These are phyloP conservation scores for Folsomia manolachei DNA, from an alignment of 2,888 invertebrate species.

Conservation along the genomic window DNA sequence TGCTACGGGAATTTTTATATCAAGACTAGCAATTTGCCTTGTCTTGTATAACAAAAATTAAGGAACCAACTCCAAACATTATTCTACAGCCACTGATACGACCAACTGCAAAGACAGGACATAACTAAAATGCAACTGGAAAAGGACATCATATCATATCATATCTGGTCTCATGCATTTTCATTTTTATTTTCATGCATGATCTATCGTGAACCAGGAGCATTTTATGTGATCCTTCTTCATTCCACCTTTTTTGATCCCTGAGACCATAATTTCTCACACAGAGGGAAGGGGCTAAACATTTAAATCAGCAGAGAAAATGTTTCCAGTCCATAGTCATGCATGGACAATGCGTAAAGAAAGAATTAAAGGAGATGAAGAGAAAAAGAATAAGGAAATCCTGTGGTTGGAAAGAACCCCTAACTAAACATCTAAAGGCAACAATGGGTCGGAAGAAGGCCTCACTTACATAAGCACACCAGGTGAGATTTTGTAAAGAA, in stretches of 20 bases:
- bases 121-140: background rate
- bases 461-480: no score
- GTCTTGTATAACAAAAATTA: no score
- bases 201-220: background rate
- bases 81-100: background rate
- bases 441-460: background rate
- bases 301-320: background rate
- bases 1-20: no score
- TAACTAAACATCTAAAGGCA: no score
- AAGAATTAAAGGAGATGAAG: no score
- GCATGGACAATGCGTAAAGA: background rate
- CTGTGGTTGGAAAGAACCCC: no score
- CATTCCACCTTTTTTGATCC: background rate
- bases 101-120: no score
- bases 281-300: no score
- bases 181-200: background rate
- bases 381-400: background rate
- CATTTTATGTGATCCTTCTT: background rate
- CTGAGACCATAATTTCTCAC: background rate
- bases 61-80: no score
- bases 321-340: constrained; percentile 1
- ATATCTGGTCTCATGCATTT: no score
- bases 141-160: constrained; percentile 4
- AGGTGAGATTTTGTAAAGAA: background rate
- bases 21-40: no score